phyloP scores from a whole-genome alignment of 2,888 invertebrate genomes.

The Limnephilus rhombicus region DNA sequence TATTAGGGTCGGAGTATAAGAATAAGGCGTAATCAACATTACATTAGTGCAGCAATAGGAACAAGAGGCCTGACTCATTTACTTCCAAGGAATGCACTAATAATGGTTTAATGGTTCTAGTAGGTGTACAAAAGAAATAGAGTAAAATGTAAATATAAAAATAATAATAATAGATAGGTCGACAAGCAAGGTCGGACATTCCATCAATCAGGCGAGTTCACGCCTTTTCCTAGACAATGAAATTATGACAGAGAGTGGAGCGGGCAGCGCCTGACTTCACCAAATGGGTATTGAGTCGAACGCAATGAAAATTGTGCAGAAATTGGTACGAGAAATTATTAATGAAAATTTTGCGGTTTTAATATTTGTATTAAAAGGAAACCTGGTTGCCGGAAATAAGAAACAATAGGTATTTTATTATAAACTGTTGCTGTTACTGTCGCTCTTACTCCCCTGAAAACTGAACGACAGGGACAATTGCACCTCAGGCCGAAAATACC shows the following conservation, averaged over 20 bases:
- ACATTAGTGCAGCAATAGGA: background rate
- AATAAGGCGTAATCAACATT: constrained; percentile 3
- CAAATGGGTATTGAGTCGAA: no score
- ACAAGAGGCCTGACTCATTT: background rate
- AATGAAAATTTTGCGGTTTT: no score
- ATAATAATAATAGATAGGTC: background rate
- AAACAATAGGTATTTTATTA: no score
- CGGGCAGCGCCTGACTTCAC: background rate
- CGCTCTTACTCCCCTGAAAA: no score
- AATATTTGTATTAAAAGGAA: no score
- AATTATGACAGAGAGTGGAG: constrained; percentile 5
- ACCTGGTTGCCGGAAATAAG: no score
- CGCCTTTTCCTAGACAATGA: constrained; percentile 42
- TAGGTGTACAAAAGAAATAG: constrained; percentile 22
- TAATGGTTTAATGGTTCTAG: background rate
- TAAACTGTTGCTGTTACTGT: no score
- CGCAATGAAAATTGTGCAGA: no score
- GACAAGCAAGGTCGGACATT: constrained; percentile 21
- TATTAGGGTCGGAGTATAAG: background rate
- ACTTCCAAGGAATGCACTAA: background rate
- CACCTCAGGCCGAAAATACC: no score
- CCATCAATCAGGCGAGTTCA: constrained; percentile 38
- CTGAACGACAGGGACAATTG: no score
- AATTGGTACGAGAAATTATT: no score
- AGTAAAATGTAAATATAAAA: background rate